Evolutionary conservation across 2,113 vertebrate genomes (phyloP).

Genomic region (Budorcas taxicolor): DNA sequence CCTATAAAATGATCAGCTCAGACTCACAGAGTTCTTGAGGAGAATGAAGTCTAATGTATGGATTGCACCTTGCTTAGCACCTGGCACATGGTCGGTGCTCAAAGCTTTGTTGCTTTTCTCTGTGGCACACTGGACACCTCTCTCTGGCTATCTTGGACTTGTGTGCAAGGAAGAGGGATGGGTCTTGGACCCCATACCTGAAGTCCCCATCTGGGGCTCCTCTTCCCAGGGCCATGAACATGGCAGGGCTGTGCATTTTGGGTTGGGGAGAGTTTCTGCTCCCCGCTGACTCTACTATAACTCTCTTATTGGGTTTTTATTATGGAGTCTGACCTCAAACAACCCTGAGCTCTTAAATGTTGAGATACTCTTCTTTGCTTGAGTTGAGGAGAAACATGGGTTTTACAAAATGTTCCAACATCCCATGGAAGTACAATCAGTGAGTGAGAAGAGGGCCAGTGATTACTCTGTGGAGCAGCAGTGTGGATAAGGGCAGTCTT

Average conservation of each 20-base stretch:
- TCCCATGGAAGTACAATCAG: neutral
- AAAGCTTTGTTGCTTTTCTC: neutral
- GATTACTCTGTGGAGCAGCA: neutral
- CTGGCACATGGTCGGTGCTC: fast-evolving
- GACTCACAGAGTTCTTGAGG: neutral
- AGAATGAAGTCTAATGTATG: neutral
- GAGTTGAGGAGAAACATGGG: neutral
- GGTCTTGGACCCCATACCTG: neutral
- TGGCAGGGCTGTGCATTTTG: fast-evolving
- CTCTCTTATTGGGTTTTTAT: neutral
- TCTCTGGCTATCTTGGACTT: neutral
- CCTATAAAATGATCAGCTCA: neutral
- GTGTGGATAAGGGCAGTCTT: fast-evolving
- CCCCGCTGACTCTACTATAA: neutral
- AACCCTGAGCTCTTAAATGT: neutral
- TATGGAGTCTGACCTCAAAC: neutral
- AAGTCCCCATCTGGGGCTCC: neutral
- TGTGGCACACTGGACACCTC: neutral
- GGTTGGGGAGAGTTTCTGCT: neutral
- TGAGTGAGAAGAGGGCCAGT: neutral
- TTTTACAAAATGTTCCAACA: neutral
- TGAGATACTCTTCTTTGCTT: neutral
- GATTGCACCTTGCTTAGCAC: neutral
- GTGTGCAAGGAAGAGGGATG: neutral
- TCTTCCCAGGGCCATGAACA: neutral